These are phyloP conservation scores for Saguinus midas DNA, from an alignment of 2,113 vertebrate species.

Conservation along the genomic window DNA sequence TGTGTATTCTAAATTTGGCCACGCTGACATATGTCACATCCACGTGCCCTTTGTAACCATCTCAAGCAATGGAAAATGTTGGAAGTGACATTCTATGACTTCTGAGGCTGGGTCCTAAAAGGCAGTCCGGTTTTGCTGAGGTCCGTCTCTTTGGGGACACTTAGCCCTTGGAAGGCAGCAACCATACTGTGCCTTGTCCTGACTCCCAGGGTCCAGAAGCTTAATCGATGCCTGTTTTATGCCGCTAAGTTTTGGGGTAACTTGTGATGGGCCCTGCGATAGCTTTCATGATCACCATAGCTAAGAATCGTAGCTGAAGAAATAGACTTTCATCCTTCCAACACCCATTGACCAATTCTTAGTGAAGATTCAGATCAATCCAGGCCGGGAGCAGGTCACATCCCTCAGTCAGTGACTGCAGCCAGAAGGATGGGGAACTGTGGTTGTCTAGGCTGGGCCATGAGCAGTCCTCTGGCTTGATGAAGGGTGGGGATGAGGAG, in stretches of 20 bases:
- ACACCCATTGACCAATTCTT: fast-evolving
- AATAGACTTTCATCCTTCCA: too few relatives aligned
- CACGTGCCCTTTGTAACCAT: neutral
- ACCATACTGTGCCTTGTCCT: too few relatives aligned
- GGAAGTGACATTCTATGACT: neutral
- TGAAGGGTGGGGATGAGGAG: neutral
- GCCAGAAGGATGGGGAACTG: neutral
- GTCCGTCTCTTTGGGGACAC: neutral
- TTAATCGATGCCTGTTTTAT: fast-evolving
- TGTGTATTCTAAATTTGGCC: neutral
- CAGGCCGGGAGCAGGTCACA: neutral
- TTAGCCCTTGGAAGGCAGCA: neutral
- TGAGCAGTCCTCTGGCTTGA: neutral
- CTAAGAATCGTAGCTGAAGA: neutral
- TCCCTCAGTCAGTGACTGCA: neutral
- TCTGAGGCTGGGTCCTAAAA: neutral
- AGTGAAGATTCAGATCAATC: neutral
- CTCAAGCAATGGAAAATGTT: neutral
- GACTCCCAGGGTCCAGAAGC: neutral
- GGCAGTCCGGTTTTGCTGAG: fast-evolving
- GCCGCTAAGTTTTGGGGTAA: neutral
- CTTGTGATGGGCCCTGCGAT: fast-evolving
- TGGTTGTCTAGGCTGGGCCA: neutral
- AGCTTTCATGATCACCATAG: neutral
- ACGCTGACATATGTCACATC: neutral